Conservation (phyloP, 2,113 vertebrate genomes). For the Rallus limicola region DNA sequence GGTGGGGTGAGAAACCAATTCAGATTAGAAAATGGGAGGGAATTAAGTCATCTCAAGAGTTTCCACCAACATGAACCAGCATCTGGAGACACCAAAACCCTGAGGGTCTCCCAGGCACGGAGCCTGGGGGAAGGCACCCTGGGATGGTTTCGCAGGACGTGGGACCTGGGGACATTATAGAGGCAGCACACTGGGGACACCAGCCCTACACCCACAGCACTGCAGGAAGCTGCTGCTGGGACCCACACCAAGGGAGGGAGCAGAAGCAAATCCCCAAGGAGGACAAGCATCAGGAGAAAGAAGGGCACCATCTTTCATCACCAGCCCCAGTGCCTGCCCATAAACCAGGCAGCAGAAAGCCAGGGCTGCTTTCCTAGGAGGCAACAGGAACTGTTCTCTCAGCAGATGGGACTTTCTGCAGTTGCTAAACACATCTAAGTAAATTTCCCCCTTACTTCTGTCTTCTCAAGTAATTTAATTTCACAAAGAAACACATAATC, state of each 20-base stretch:
- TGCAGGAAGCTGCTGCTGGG: background rate
- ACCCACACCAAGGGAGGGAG: background rate
- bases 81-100: background rate
- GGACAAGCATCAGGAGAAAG: fast-evolving
- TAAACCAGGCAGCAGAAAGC: background rate
- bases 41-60: background rate
- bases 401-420: background rate
- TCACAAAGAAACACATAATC: background rate
- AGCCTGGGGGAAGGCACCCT: background rate
- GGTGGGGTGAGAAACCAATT: background rate
- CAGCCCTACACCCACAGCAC: fast-evolving
- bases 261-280: background rate
- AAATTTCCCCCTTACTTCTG: background rate
- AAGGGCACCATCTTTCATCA: background rate
- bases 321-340: fast-evolving
- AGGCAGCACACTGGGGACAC: background rate
- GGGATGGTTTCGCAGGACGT: background rate
- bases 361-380: background rate
- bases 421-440: background rate
- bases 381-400: background rate
- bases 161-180: background rate
- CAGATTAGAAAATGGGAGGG: background rate
- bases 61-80: background rate
- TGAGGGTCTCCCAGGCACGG: background rate
- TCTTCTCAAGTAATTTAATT: background rate